These are phyloP conservation scores for Octodonta nipae DNA, from an alignment of 2,888 invertebrate genomes.

Conservation along the genomic window DNA sequence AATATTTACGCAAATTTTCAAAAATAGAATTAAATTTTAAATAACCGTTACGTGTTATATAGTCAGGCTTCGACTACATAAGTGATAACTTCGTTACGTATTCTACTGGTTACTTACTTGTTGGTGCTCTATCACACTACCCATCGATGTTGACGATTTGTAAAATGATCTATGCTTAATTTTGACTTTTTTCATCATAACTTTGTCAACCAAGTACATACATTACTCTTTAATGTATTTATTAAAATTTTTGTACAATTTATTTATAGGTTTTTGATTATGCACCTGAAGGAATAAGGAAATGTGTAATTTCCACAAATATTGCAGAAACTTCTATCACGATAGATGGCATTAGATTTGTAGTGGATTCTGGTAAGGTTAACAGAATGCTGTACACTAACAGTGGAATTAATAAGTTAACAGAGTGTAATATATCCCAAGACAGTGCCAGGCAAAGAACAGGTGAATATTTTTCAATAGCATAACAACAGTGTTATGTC, in stretches of 20 bases:
- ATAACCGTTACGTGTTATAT: no score
- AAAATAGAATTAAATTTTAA: no score
- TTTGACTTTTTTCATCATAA: no score
- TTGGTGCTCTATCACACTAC: no score
- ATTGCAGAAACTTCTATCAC: conserved; percentile 98
- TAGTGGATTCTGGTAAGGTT: conserved; percentile 82
- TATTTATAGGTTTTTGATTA: conserved; percentile 57
- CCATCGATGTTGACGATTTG: no score
- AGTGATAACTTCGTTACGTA: no score
- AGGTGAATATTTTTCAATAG: conserved; percentile 13
- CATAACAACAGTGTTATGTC: no score
- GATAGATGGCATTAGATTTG: conserved; percentile 94
- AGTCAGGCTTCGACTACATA: no score
- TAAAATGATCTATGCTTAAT: no score
- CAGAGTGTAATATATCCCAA: conserved; percentile 94
- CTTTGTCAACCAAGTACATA: no score
- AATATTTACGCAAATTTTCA: no score
- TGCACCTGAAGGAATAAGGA: conserved; percentile 84
- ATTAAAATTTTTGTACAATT: neutral
- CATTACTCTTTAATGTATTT: neutral
- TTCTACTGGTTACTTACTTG: no score
- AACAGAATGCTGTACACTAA: conserved; percentile 92
- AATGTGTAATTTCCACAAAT: conserved; percentile 95
- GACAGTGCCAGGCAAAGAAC: conserved; percentile 78
- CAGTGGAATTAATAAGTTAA: conserved; percentile 77